Conservation (phyloP, 2,797 vertebrate genomes). For the Sphaeramia orbicularis region DNA sequence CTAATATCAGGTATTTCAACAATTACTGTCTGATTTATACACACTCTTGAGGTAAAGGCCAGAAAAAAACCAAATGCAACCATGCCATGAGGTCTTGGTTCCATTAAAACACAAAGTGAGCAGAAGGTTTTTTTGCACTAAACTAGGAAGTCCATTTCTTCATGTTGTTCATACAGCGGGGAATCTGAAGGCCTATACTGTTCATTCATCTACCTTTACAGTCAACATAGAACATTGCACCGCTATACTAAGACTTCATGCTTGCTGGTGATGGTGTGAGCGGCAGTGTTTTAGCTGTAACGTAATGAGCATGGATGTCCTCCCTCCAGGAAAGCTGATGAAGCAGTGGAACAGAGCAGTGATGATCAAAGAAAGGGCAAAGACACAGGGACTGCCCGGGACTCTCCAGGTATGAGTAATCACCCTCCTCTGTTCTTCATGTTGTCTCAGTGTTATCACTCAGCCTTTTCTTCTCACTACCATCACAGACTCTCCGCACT, state of each 20-base stretch:
- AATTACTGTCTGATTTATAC: neutral
- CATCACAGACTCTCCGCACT: constrained; percentile 66
- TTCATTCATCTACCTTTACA: too few species aligned
- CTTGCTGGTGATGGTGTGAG: neutral
- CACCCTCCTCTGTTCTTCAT: neutral
- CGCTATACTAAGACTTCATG: neutral
- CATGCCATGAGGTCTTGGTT: too few species aligned
- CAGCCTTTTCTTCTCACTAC: neutral
- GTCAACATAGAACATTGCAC: too few species aligned
- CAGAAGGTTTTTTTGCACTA: too few species aligned
- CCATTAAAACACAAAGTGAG: too few species aligned
- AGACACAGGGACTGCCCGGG: constrained; percentile 23
- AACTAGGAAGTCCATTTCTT: too few species aligned
- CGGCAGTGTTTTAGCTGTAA: neutral
- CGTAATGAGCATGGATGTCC: constrained; percentile 13
- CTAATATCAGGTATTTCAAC: constrained; percentile 61
- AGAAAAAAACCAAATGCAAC: too few species aligned
- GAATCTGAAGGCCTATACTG: too few species aligned
- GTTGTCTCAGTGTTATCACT: neutral
- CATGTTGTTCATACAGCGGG: too few species aligned
- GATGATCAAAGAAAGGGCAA: constrained; percentile 29
- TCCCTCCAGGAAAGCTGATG: constrained; percentile 60
- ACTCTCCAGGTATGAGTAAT: constrained; percentile 58
- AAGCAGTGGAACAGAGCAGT: constrained; percentile 32
- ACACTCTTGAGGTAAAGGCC: neutral